Evolutionary conservation across 2,113 vertebrate species (phyloP).

Genomic region (Lagopus leucura): DNA sequence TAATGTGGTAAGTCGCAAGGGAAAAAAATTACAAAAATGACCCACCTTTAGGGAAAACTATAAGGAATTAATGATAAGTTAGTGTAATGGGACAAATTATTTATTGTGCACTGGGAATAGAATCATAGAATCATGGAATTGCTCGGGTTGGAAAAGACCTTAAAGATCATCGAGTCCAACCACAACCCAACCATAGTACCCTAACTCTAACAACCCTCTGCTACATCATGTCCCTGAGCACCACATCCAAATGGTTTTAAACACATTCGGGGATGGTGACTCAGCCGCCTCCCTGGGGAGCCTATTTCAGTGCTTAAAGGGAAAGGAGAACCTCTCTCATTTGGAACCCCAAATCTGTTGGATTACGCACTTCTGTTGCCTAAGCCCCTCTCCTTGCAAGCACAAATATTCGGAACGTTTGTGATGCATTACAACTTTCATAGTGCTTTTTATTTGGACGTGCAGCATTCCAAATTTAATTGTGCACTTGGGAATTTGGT

Average conservation of each 20-base stretch:
- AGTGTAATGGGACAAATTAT: conserved; percentile 30
- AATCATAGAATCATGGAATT: too few species aligned
- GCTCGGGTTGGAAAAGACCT: too few species aligned
- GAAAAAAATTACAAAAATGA: conserved; percentile 40
- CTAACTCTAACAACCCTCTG: too few species aligned
- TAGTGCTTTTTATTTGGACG: conserved; percentile 27
- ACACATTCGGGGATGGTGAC: too few species aligned
- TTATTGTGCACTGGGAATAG: background rate
- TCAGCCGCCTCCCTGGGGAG: too few species aligned
- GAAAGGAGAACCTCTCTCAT: background rate
- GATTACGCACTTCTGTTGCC: background rate
- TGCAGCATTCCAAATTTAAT: conserved; percentile 6
- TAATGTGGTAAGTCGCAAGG: conserved; percentile 76
- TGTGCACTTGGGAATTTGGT: conserved; percentile 11
- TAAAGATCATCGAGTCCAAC: too few species aligned
- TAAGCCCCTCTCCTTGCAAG: background rate
- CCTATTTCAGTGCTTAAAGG: background rate
- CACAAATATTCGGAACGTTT: background rate
- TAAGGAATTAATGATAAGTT: conserved; percentile 82
- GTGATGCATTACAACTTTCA: background rate
- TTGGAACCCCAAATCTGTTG: background rate
- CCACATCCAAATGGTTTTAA: too few species aligned
- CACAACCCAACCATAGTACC: too few species aligned
- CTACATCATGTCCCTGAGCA: too few species aligned
- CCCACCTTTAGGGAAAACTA: conserved; percentile 41